phyloP scores from a whole-genome alignment of 2,888 invertebrate species.

The Marasmarcha lunaedactyla region DNA sequence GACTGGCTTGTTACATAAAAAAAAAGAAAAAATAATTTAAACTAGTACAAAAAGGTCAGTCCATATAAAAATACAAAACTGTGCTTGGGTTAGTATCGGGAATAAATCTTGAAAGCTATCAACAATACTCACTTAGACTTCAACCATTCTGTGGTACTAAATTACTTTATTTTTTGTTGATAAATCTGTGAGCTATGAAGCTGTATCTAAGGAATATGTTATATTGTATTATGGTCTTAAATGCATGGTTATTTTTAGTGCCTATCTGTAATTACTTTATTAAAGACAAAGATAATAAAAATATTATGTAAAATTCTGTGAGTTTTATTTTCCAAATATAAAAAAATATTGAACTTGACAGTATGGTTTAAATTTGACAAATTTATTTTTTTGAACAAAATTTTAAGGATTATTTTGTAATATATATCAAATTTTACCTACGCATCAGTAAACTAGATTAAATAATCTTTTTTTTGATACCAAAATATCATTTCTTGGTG shows the following conservation, averaged over 20 bases:
- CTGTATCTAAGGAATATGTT: constrained; percentile 62
- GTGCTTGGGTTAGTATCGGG: background rate
- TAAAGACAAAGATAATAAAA: constrained; percentile 69
- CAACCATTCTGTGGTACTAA: constrained; percentile 16
- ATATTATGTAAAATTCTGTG: constrained; percentile 55
- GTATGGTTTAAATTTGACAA: too few relatives aligned
- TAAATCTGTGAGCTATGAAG: constrained; percentile 21
- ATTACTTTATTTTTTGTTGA: background rate
- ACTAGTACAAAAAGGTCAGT: background rate
- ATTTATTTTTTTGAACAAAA: too few relatives aligned
- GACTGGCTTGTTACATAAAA: background rate
- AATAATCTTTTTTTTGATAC: too few relatives aligned
- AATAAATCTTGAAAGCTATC: constrained; percentile 6
- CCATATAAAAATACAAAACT: constrained; percentile 3
- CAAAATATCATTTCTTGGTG: too few relatives aligned
- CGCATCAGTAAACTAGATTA: too few relatives aligned
- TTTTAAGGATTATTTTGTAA: too few relatives aligned
- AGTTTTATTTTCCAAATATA: too few relatives aligned
- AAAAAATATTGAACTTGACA: too few relatives aligned
- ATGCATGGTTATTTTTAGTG: constrained; percentile 71
- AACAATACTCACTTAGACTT: constrained; percentile 6
- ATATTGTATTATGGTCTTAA: constrained; percentile 66
- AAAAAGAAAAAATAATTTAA: too few relatives aligned
- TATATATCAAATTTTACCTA: too few relatives aligned
- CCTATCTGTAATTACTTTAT: constrained; percentile 71